phyloP scores from a whole-genome alignment of 2,888 invertebrate genomes.

The Heteromurus nitidus region DNA sequence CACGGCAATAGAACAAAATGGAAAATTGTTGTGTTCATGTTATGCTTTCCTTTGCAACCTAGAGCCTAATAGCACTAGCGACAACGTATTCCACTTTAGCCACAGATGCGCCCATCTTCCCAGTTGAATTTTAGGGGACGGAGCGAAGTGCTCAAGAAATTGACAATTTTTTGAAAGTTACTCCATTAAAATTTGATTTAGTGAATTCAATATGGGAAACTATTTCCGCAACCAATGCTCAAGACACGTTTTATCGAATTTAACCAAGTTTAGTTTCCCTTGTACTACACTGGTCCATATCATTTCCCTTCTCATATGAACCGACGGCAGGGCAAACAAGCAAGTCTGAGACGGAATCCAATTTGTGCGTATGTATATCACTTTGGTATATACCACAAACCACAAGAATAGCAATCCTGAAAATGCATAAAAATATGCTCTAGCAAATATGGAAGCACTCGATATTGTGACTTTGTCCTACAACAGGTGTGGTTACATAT shows the following conservation, averaged over 20 bases:
- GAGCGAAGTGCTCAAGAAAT: not conserved
- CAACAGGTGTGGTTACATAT: constrained; percentile 41
- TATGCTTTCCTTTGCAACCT: too few relatives aligned
- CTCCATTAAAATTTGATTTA: constrained; percentile 45
- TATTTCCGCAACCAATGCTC: constrained; percentile 9
- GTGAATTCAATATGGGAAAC: constrained; percentile 22
- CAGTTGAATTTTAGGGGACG: too few relatives aligned
- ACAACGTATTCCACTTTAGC: too few relatives aligned
- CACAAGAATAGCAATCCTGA: not conserved
- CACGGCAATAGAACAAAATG: too few relatives aligned
- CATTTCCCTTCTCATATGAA: constrained; percentile 12
- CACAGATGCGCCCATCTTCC: too few relatives aligned
- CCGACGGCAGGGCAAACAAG: not conserved
- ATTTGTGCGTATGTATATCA: constrained; percentile 5
- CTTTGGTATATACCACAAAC: not conserved
- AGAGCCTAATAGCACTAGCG: too few relatives aligned
- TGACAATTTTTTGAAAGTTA: constrained; percentile 1
- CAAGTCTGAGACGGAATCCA: not conserved
- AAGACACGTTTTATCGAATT: constrained; percentile 32
- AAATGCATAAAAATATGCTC: not conserved
- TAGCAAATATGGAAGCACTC: not conserved
- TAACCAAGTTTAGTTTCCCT: too few relatives aligned
- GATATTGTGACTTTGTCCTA: constrained; percentile 6
- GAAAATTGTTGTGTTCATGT: too few relatives aligned
- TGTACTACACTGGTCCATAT: too few relatives aligned